Evolutionary conservation across 1,140 invertebrate species (phyloP), one percentile per base, ranked within the genome.

Genomic region (Vanessa atalanta): DNA sequence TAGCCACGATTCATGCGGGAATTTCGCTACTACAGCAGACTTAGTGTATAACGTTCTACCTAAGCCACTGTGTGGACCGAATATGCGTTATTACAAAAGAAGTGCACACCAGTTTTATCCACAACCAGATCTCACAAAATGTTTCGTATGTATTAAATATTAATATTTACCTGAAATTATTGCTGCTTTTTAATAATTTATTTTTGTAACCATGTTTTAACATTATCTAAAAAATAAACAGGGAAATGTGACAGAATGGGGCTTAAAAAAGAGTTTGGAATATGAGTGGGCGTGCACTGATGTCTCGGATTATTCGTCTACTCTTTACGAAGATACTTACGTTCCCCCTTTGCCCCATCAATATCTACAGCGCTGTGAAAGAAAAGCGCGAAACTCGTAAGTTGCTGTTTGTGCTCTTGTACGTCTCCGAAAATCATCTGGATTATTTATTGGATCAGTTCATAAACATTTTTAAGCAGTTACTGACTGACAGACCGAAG

Each of bases 221-320:
- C 13, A 50, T 50, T 5, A 50, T 50, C 14, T 6, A 50, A n/a
- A 15, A 60, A 23, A 26, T 31, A 26, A 26, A 50, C 60, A 91
- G 89, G 91, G 88, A 13, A 88, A 93, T 76, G 72, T 84, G 14
- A 93, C 91, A 0, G 89, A 90, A 71, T 93, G 91, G 89, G 91
- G 91, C 4, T 76, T 91, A 48, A 83, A 79, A 43, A 82, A 86
- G 63, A 81, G 74, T 53, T 76, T 85, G 26, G 72, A 90, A 67
- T 79, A 88, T 66, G 88, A 91, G 64, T 93, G 91, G 91, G 83
- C 83, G 3, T 92, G 91, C 60, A 86, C 85, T 1, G 85, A 87
- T 65, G 85, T 90, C 5, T 89, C 86, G 0, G 91, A 91, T 63
- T 90, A 91, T 71, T 65, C 74, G 9, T 87, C 87, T 1, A 80